Conservation (phyloP, 2,888 invertebrate species). For the Unio pictorum region DNA sequence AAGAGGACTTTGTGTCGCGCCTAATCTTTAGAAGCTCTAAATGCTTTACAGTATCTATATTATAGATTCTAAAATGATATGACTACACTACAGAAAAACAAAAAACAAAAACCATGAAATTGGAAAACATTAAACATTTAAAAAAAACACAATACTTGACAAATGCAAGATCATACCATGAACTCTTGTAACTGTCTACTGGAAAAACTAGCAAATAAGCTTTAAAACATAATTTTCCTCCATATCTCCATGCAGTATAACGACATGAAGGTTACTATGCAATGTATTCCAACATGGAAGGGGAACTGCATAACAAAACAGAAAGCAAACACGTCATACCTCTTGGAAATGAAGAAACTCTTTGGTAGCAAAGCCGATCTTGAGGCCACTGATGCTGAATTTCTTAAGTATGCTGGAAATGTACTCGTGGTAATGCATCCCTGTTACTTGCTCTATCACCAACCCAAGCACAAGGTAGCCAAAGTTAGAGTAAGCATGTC, state of each 20-base stretch:
- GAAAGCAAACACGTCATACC: constrained; percentile 24
- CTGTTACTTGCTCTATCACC: constrained; percentile 55
- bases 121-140: too few relatives aligned
- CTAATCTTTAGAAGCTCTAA: too few relatives aligned
- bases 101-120: too few relatives aligned
- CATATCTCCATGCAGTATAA: background rate
- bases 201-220: too few relatives aligned
- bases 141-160: too few relatives aligned
- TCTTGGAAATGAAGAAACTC: constrained; percentile 39
- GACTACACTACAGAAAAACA: too few relatives aligned
- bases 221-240: too few relatives aligned
- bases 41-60: too few relatives aligned
- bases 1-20: too few relatives aligned
- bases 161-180: too few relatives aligned
- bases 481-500: constrained; percentile 66
- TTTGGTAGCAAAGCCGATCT: constrained; percentile 40
- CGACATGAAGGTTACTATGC: background rate
- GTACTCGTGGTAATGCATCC: constrained; percentile 47
- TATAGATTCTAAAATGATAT: too few relatives aligned
- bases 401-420: constrained; percentile 37
- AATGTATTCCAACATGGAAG: background rate
- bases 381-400: constrained; percentile 43
- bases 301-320: background rate
- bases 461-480: constrained; percentile 64
- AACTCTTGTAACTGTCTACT: too few relatives aligned